Percentiles rank a stretch among this genome's conserved stretches.
These are phyloP conservation scores for Gortyna flavago DNA, from an alignment of 2,888 invertebrate species.

Conservation along the genomic window DNA sequence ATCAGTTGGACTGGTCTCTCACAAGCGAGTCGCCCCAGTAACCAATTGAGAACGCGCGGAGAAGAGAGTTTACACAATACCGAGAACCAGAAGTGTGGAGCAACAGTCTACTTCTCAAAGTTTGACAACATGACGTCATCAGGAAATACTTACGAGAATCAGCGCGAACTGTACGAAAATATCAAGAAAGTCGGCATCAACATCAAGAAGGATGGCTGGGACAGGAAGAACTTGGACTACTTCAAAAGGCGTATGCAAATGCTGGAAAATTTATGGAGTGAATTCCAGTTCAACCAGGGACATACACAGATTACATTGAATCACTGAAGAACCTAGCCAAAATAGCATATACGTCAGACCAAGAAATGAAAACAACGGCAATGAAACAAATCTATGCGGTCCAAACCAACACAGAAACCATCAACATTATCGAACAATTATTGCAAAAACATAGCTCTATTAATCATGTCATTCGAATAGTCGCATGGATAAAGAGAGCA, in stretches of 20 bases:
- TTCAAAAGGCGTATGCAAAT: constrained; percentile 16
- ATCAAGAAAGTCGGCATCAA: constrained; percentile 8
- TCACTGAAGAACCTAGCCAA: background rate
- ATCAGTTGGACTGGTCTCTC: no score
- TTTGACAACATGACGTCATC: constrained; percentile 9
- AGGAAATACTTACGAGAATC: background rate
- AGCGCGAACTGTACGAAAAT: background rate
- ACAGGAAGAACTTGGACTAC: constrained; percentile 19
- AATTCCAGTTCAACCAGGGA: constrained; percentile 15
- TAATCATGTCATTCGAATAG: background rate
- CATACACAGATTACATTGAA: constrained; percentile 14
- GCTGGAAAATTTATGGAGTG: constrained; percentile 8
- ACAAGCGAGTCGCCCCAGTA: no score
- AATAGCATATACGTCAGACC: background rate
- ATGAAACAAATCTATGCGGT: background rate
- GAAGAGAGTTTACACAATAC: background rate
- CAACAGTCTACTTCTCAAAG: background rate
- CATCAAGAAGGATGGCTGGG: constrained; percentile 20
- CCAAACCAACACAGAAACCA: background rate
- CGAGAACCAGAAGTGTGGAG: background rate
- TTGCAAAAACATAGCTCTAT: constrained; percentile 10
- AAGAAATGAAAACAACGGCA: background rate
- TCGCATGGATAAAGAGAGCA: constrained; percentile 18
- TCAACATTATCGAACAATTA: constrained; percentile 3
- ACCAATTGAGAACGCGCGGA: background rate